These are phyloP conservation scores for Lasioglossum morio DNA, from an alignment of 2,888 invertebrate species.

Conservation along the genomic window DNA sequence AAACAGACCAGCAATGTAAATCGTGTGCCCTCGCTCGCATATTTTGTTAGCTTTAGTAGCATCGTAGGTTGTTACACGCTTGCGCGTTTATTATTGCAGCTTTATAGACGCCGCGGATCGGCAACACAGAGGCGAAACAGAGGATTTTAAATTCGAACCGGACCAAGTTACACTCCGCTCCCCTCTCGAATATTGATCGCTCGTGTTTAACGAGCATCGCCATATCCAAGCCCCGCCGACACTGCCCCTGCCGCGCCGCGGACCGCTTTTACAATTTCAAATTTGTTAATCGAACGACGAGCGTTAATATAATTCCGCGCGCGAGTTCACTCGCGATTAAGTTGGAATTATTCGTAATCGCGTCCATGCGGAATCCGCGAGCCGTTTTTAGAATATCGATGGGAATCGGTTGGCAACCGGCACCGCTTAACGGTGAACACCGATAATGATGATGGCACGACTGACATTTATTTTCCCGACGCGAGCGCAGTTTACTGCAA, in stretches of 20 bases:
- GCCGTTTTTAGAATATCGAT: conserved; percentile 15
- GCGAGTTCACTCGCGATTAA: conserved; percentile 15
- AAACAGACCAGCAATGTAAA: conserved; percentile 8
- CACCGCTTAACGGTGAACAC: not conserved
- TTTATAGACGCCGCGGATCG: conserved; percentile 10
- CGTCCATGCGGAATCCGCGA: conserved; percentile 4
- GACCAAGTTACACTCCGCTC: not conserved
- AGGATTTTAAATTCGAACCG: conserved; percentile 17
- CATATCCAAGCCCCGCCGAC: not conserved
- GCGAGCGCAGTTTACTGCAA: not conserved
- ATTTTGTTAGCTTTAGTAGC: conserved; percentile 1
- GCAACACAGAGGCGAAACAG: not conserved
- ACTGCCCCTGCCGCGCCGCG: not conserved
- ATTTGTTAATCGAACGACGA: conserved; percentile 7
- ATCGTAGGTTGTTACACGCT: not conserved
- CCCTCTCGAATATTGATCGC: not conserved
- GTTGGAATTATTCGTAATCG: conserved; percentile 22
- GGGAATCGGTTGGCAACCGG: not conserved
- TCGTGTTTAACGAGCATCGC: not conserved
- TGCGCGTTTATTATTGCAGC: conserved; percentile 33
- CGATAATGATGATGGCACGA: conserved; percentile 9
- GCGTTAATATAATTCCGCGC: conserved; percentile 5
- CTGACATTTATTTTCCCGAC: not conserved
- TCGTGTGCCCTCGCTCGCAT: not conserved
- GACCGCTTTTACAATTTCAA: conserved; percentile 9